phyloP scores from a whole-genome alignment of 1,140 invertebrate genomes.

The Penaeus chinensis region DNA sequence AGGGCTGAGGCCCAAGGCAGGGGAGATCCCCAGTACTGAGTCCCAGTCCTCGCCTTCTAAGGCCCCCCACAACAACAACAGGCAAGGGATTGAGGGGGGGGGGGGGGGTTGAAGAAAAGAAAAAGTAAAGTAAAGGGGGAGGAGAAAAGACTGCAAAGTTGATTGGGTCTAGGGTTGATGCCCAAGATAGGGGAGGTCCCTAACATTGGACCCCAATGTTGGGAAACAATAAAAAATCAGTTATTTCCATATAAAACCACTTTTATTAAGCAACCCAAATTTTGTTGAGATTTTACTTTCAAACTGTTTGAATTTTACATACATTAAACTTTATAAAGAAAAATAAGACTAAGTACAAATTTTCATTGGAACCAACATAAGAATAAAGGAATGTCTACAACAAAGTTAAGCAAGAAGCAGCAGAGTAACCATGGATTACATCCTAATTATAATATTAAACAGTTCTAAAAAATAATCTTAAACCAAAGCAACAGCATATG shows the following conservation, averaged over 20 bases:
- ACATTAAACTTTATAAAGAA: constrained; percentile 12
- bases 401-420: constrained; percentile 6
- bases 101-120: too few species aligned
- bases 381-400: constrained; percentile 37
- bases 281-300: constrained; percentile 2
- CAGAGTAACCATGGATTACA: not conserved
- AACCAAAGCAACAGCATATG: not conserved
- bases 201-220: too few species aligned
- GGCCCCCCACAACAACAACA: too few species aligned
- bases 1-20: too few species aligned
- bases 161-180: too few species aligned
- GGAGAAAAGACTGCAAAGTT: too few species aligned
- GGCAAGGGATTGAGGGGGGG: too few species aligned
- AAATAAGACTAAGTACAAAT: constrained; percentile 26
- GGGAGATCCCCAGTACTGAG: too few species aligned
- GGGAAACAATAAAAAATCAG: not conserved
- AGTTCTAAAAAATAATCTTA: not conserved
- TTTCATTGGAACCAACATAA: constrained; percentile 23
- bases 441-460: not conserved
- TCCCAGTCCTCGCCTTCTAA: too few species aligned
- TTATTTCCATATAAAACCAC: constrained; percentile 30
- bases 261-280: constrained; percentile 40
- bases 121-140: too few species aligned
- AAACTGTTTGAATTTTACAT: constrained; percentile 15
- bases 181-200: too few species aligned